Evolutionary conservation across 2,113 vertebrate species (phyloP).

Genomic region (Ciconia boyciana): DNA sequence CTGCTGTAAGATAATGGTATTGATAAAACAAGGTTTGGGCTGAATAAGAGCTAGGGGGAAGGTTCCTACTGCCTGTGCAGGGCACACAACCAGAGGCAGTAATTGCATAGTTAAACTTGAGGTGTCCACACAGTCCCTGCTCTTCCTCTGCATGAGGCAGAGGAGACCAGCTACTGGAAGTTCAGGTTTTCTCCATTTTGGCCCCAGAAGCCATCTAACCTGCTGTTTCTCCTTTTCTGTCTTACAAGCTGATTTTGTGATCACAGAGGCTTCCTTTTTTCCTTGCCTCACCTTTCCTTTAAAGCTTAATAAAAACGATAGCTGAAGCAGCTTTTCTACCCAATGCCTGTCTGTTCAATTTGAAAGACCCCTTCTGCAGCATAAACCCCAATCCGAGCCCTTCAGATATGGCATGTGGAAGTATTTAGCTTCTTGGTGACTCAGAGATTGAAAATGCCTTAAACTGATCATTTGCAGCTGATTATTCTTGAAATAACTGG

Average conservation of each 20-base stretch:
- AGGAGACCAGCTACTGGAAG: neutral
- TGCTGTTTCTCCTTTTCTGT: neutral
- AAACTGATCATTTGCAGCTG: neutral
- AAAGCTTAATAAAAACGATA: neutral
- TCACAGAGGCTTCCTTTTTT: neutral
- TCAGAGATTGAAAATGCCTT: neutral
- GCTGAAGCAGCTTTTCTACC: neutral
- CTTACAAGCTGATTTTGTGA: neutral
- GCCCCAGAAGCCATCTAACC: neutral
- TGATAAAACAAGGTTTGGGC: neutral
- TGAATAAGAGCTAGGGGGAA: neutral
- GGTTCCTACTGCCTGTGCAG: neutral
- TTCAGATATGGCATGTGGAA: neutral
- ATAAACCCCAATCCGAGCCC: neutral
- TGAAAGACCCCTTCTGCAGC: neutral
- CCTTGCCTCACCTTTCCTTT: neutral
- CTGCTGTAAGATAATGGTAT: neutral
- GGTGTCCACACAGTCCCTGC: neutral
- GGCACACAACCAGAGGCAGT: neutral
- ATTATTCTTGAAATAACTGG: constrained; percentile 2
- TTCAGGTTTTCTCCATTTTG: neutral
- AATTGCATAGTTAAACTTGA: neutral
- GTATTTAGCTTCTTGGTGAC: neutral
- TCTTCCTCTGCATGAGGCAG: neutral
- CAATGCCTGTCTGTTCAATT: neutral